These are phyloP conservation scores for Protobothrops flavoviridis DNA, from an alignment of 2,113 vertebrate genomes.

Conservation along the genomic window DNA sequence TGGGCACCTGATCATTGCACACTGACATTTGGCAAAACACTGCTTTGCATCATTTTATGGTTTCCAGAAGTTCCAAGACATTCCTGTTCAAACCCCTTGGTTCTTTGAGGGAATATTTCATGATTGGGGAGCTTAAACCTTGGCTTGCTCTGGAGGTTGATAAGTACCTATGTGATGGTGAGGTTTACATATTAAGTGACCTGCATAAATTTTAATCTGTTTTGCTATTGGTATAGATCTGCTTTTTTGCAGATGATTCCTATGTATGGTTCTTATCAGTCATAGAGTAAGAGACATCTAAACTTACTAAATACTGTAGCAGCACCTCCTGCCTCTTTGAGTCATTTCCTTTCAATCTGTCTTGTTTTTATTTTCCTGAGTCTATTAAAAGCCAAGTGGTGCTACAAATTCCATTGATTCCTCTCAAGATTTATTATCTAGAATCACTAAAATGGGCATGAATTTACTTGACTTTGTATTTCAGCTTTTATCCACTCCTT, in stretches of 20 bases:
- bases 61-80: not conserved
- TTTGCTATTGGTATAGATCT: not conserved
- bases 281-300: not conserved
- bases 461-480: not conserved
- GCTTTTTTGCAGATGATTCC: not conserved
- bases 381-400: not conserved
- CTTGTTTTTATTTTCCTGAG: not conserved
- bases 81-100: not conserved
- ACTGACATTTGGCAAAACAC: not conserved
- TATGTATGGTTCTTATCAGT: not conserved
- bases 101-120: not conserved
- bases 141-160: not conserved
- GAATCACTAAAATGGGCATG: not conserved
- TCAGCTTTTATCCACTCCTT: not conserved
- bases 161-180: not conserved
- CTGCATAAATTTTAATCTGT: not conserved
- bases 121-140: not conserved
- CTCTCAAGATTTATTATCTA: not conserved
- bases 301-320: not conserved
- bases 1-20: not conserved
- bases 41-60: not conserved
- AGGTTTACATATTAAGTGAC: not conserved
- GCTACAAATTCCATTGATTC: not conserved
- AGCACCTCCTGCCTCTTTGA: not conserved
- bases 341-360: not conserved